Conservation (phyloP, 2,888 invertebrate species). For the Caenorhabditis sp. region DNA sequence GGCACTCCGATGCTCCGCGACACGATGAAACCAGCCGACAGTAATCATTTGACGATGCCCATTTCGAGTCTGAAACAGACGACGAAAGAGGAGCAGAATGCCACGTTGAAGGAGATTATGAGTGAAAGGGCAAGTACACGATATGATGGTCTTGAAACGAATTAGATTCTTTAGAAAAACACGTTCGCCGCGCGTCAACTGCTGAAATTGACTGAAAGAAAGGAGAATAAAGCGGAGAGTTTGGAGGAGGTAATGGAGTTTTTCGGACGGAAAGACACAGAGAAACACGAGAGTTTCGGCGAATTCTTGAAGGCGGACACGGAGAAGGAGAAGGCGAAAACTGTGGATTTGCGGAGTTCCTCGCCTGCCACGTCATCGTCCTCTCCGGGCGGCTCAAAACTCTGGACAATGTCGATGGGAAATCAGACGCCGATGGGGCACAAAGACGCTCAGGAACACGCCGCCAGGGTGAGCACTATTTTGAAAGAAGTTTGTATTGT, state of each 20-base stretch:
- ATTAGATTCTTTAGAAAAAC: conserved; percentile 35
- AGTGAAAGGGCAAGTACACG: too few relatives aligned
- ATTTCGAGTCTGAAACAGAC: conserved; percentile 42
- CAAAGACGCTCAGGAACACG: conserved; percentile 56
- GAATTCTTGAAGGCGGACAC: conserved; percentile 53
- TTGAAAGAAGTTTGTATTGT: neutral
- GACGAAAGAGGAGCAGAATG: conserved; percentile 59
- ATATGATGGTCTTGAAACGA: conserved; percentile 21
- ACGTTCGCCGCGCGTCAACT: conserved; percentile 49
- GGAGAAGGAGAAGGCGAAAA: conserved; percentile 20
- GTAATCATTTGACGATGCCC: conserved; percentile 30
- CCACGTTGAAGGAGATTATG: conserved; percentile 49
- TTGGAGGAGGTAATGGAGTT: conserved; percentile 35
- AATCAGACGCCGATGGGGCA: conserved; percentile 29
- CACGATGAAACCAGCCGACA: conserved; percentile 50
- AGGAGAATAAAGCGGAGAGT: conserved; percentile 22
- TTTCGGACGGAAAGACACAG: conserved; percentile 2
- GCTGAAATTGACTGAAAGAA: conserved; percentile 40
- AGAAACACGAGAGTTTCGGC: conserved; percentile 48
- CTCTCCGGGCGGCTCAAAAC: conserved; percentile 20
- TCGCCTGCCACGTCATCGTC: neutral
- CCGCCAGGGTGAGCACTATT: conserved; percentile 45
- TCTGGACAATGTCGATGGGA: conserved; percentile 28
- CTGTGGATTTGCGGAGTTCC: conserved; percentile 26
- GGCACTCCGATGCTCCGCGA: conserved; percentile 39